Conservation (phyloP, 2,797 vertebrate species). For the Sebastes oblongus region DNA sequence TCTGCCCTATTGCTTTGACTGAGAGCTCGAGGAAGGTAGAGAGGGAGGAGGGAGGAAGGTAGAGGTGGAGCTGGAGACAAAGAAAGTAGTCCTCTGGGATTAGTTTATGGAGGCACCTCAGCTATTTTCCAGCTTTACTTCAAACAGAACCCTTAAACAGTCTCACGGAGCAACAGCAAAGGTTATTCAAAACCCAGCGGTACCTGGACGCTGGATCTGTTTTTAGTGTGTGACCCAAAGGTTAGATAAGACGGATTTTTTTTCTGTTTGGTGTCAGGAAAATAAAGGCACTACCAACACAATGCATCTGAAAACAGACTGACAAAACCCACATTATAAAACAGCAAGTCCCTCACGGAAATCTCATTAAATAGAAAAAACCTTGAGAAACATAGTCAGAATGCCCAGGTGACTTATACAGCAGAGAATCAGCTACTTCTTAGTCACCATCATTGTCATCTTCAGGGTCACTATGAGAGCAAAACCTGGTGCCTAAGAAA, state of each 20-base stretch:
- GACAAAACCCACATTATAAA: not conserved
- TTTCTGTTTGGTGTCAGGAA: slow-evolving; percentile 25
- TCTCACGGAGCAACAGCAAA: slow-evolving; percentile 52
- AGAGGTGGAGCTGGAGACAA: slow-evolving; percentile 48
- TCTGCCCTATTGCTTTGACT: slow-evolving; percentile 60
- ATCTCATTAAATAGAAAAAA: not conserved
- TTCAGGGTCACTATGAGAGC: not conserved
- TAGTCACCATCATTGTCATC: not conserved
- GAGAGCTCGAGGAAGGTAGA: slow-evolving; percentile 20
- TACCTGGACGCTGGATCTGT: slow-evolving; percentile 49
- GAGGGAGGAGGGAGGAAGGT: slow-evolving; percentile 36
- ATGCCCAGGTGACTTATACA: not conserved
- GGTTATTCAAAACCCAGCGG: slow-evolving; percentile 61
- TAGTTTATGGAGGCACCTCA: slow-evolving; percentile 50
- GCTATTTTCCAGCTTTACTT: slow-evolving; percentile 58
- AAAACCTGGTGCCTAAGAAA: not conserved
- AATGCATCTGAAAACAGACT: not conserved
- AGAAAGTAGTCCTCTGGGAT: slow-evolving; percentile 39
- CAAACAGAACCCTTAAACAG: slow-evolving; percentile 56
- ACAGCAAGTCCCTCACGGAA: not conserved
- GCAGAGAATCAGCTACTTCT: not conserved
- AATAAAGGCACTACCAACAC: slow-evolving; percentile 22
- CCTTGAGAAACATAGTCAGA: not conserved
- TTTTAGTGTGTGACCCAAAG: slow-evolving; percentile 56
- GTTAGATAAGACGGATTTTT: slow-evolving; percentile 41